Base-by-base conservation (phyloP, 2,113 vertebrate genomes). In the Oreochromis spilurus region DNA sequence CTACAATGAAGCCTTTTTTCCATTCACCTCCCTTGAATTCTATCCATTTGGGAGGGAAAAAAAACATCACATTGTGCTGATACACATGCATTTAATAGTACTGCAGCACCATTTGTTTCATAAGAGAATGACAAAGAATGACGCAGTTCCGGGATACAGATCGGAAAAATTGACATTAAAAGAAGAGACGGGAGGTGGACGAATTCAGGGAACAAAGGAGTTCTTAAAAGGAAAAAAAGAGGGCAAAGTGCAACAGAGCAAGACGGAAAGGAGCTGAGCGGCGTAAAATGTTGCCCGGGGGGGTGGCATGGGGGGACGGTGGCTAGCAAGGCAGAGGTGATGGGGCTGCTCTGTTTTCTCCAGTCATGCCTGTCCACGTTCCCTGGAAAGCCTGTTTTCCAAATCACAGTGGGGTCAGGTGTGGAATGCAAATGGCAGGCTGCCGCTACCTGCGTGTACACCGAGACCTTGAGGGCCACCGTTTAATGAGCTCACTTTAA, bases 321-420 rank as follows among this genome's bases (percentile, higher is more conserved):
- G 57, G 58, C 62, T 45, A 52, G 84, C 6, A n/a, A 84, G 52
- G 24, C 38, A 17, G 83, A 79, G 81, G 48, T 26, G 82, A 72
- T 21, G 65, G 67, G 77, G 21, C 78, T 75, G 83, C 82, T 92
- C 83, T 77, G 75, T 55, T 88, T 77, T 82, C 84, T 88, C 86
- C 90, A 85, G 81, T 85, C 92, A 91, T 72, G 88, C 84, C 83
- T 87, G 91, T 84, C 86, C 78, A 34, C 79, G n/a, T 90, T 87
- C 84, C 83, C 89, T 72, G 81, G 83, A 91, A 92, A 93, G 58
- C 48, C 85, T 40, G 77, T 80, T 90, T 90, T 83, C 79, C 82
- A 72, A 72, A 91, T 91, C 91, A 86, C 91, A 87, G 36, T 38
- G 38, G 55, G 79, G 88, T 87, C 88, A 86, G 72, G 88, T 31